Evolutionary conservation across 2,113 vertebrate genomes (phyloP).

Genomic region (Micromys minutus): DNA sequence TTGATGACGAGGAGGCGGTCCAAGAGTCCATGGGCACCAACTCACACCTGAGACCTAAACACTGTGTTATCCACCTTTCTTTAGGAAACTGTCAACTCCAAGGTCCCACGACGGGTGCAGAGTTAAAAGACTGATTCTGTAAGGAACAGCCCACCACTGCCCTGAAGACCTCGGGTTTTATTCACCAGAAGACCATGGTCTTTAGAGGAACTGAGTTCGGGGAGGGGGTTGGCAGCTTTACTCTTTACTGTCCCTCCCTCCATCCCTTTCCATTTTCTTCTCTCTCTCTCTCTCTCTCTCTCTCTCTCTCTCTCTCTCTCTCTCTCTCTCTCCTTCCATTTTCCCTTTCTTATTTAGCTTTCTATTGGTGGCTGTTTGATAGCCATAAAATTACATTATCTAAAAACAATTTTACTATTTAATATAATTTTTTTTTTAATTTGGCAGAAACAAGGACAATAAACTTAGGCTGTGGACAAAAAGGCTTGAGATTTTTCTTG

Average conservation of each 20-base stretch:
- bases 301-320: fast-evolving
- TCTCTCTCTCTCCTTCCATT: fast-evolving
- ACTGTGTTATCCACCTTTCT: not conserved
- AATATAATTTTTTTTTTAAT: not conserved
- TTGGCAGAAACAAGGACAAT: not conserved
- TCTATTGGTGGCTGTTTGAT: not conserved
- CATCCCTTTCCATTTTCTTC: fast-evolving
- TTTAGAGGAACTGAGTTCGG: not conserved
- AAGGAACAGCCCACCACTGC: not conserved
- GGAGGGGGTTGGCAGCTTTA: not conserved
- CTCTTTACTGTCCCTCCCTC: not conserved
- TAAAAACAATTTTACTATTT: not conserved
- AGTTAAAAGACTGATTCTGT: not conserved
- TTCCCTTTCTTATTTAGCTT: not conserved
- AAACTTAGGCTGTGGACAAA: not conserved
- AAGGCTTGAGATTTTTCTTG: not conserved
- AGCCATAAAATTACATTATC: not conserved
- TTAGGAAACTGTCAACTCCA: slow-evolving; percentile 10
- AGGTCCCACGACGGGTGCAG: not conserved
- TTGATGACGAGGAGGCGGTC: not conserved
- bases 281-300: fast-evolving
- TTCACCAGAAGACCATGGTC: not conserved
- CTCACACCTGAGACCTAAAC: not conserved
- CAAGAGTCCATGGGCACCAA: not conserved
- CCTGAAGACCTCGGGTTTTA: not conserved